These are phyloP conservation scores for Nasonovia ribisnigri DNA, from an alignment of 2,888 invertebrate species.

Conservation along the genomic window DNA sequence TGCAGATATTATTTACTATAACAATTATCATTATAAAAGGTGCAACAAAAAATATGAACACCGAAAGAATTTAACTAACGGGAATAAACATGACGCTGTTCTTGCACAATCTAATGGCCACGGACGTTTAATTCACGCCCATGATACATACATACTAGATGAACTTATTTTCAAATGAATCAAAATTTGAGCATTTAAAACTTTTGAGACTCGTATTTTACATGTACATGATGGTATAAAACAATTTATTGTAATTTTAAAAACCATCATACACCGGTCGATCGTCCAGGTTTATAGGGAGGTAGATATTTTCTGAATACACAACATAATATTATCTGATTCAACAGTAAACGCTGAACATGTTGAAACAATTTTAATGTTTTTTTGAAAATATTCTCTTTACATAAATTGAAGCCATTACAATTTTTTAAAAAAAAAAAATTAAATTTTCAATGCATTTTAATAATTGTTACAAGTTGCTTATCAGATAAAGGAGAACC, in stretches of 20 bases:
- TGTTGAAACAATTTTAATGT: neutral
- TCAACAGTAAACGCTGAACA: neutral
- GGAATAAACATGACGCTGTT: neutral
- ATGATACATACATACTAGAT: no score
- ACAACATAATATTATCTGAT: neutral
- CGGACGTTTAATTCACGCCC: neutral
- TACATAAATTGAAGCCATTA: neutral
- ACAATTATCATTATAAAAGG: neutral
- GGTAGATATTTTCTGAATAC: neutral
- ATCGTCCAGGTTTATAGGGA: neutral
- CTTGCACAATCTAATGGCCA: neutral
- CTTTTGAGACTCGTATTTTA: no score
- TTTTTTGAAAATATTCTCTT: neutral
- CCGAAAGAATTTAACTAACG: neutral
- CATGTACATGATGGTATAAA: neutral
- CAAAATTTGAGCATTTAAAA: rapidly evolving
- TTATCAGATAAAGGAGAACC: neutral
- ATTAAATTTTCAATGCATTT: no score
- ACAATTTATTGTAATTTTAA: neutral
- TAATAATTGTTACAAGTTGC: neutral
- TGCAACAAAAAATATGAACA: neutral
- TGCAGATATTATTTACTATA: neutral
- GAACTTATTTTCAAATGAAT: neutral
- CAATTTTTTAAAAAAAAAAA: neutral
- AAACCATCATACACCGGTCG: neutral